These are phyloP conservation scores for Falcaria lacertinaria DNA, from an alignment of 2,888 invertebrate genomes.

Conservation along the genomic window DNA sequence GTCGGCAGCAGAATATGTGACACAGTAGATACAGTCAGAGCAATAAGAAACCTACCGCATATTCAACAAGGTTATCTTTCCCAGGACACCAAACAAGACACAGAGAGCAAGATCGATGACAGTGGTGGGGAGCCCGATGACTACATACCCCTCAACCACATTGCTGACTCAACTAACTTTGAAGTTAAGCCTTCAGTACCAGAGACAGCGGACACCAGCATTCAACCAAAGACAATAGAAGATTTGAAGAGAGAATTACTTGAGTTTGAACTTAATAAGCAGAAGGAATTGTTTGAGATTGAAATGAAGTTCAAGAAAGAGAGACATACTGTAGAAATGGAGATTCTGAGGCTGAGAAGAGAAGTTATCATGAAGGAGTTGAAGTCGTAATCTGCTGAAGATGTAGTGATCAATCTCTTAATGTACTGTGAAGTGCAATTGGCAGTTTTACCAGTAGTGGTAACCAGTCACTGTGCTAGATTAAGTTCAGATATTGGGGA, in stretches of 20 bases:
- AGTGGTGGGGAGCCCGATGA: not conserved
- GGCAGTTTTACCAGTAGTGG: too few species aligned
- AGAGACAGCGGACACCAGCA: too few species aligned
- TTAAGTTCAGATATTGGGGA: too few species aligned
- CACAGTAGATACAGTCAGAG: too few species aligned
- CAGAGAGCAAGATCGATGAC: not conserved
- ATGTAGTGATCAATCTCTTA: too few species aligned
- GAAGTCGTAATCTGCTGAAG: slow-evolving; percentile 9
- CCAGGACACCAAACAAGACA: not conserved
- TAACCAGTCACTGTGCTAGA: too few species aligned
- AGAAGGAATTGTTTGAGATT: slow-evolving; percentile 27
- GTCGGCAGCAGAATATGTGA: too few species aligned
- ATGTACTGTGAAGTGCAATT: too few species aligned
- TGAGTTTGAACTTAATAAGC: slow-evolving; percentile 24
- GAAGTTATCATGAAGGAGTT: slow-evolving; percentile 21
- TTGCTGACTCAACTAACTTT: slow-evolving; percentile 13
- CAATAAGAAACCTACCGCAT: too few species aligned
- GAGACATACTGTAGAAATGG: slow-evolving; percentile 25
- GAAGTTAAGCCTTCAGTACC: slow-evolving; percentile 2
- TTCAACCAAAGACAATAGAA: slow-evolving; percentile 14
- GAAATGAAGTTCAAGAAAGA: slow-evolving; percentile 23
- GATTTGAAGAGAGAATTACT: slow-evolving; percentile 21
- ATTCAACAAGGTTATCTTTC: too few species aligned
- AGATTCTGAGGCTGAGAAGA: slow-evolving; percentile 22
- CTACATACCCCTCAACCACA: slow-evolving; percentile 1